Evolutionary conservation across 2,888 invertebrate species (phyloP).

Genomic region (Omphaloscelis lunosa): DNA sequence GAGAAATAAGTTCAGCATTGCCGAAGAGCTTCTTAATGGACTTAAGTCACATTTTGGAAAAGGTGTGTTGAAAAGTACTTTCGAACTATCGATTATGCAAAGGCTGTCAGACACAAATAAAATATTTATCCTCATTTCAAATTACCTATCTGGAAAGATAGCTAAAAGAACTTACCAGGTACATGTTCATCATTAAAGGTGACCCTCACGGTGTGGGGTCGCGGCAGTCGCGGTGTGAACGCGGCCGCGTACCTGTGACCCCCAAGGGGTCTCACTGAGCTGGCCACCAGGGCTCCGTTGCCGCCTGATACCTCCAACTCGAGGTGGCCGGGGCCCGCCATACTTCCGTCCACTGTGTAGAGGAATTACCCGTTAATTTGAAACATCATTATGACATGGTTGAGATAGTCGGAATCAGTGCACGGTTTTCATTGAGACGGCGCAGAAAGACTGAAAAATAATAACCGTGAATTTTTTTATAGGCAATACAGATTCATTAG

Average conservation of each 20-base stretch:
- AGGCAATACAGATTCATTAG: too few species aligned
- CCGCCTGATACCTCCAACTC: conserved; percentile 97
- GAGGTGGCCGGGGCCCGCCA: conserved; percentile 98
- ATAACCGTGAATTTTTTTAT: too few species aligned
- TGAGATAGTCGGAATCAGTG: neutral
- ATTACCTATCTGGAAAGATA: neutral
- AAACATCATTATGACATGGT: neutral
- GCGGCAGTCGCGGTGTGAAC: conserved; percentile 97
- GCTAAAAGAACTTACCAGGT: conserved; percentile 91
- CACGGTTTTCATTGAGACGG: neutral
- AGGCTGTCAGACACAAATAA: neutral
- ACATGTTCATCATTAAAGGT: conserved; percentile 98
- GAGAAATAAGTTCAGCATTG: neutral
- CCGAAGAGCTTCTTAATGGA: neutral
- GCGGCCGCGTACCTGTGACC: conserved; percentile 97
- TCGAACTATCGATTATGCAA: neutral
- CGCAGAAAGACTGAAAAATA: neutral
- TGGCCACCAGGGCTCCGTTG: conserved; percentile 97
- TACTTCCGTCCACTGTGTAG: conserved; percentile 96
- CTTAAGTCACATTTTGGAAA: neutral
- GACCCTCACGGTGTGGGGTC: conserved; percentile 97
- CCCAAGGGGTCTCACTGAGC: conserved; percentile 97
- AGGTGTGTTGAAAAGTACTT: neutral
- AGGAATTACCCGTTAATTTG: conserved; percentile 1
- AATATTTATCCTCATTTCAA: neutral